phyloP scores from a whole-genome alignment of 2,888 invertebrate species.

The Erebia ligea region DNA sequence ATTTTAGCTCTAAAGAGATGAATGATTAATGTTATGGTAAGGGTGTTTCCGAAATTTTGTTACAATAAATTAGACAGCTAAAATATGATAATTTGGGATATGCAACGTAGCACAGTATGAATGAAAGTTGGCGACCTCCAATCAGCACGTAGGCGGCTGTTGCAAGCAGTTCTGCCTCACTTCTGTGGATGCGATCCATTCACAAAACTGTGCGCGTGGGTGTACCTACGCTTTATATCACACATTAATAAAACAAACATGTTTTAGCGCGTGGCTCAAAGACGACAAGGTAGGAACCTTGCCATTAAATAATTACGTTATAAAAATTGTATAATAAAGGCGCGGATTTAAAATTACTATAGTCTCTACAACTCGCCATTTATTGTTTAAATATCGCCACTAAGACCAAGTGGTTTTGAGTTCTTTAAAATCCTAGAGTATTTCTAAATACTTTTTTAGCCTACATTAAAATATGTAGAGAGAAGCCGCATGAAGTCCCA shows the following conservation, averaged over 20 bases:
- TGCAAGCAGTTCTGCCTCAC: conserved; percentile 57
- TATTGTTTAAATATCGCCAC: no score
- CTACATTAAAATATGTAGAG: no score
- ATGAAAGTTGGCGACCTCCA: conserved; percentile 82
- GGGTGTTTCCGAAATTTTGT: background rate
- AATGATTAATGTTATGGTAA: no score
- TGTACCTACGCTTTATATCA: conserved; percentile 50
- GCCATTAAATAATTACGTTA: conserved; percentile 15
- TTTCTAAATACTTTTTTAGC: no score
- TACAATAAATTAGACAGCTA: conserved; percentile 23
- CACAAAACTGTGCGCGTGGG: conserved; percentile 66
- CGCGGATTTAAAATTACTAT: no score
- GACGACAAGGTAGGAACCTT: conserved; percentile 30
- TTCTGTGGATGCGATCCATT: conserved; percentile 60
- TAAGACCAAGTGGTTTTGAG: no score
- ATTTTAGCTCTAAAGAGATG: no score
- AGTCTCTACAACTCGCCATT: no score
- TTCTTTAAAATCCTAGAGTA: no score
- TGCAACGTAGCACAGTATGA: conserved; percentile 55
- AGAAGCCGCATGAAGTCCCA: no score
- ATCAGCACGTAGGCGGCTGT: conserved; percentile 72
- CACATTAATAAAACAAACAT: conserved; percentile 55
- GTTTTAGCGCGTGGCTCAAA: conserved; percentile 31
- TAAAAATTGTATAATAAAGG: conserved; percentile 6
- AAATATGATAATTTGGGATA: conserved; percentile 34